A percentile compares a stretch with the other conserved stretches of the same genome.
These are phyloP conservation scores for Coranthus polyacanthus DNA, from an alignment of 2,797 vertebrate genomes.

Conservation along the genomic window DNA sequence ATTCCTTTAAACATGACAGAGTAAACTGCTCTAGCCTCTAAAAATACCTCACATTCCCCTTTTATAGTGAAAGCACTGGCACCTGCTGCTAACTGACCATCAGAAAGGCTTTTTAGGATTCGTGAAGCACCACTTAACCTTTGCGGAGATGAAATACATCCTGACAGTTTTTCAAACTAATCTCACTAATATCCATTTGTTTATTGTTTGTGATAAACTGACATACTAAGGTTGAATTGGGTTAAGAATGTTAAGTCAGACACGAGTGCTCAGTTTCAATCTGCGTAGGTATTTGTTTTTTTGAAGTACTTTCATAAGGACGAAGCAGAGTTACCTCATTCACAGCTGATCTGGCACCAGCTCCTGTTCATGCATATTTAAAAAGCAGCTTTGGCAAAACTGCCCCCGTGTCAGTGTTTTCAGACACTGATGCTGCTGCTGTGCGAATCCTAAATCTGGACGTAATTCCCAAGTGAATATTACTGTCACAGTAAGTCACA, in stretches of 20 bases:
- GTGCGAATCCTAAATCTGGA: constrained; percentile 35
- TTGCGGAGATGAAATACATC: constrained; percentile 7
- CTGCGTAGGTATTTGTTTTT: constrained; percentile 9
- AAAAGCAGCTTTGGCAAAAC: constrained; percentile 54
- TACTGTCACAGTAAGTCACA: constrained; percentile 6
- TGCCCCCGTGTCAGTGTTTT: constrained; percentile 38
- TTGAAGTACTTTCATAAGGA: constrained; percentile 28
- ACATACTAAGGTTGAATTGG: background rate
- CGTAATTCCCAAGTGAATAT: background rate
- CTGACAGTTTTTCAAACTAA: background rate
- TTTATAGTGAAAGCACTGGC: constrained; percentile 10
- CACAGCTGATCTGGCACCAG: constrained; percentile 59
- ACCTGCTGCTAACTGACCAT: constrained; percentile 9
- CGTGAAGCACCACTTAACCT: constrained; percentile 1
- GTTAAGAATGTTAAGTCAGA: constrained; percentile 19
- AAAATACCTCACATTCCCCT: background rate
- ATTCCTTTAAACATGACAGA: constrained; percentile 4
- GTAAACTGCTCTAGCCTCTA: constrained; percentile 4
- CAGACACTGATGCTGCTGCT: constrained; percentile 39
- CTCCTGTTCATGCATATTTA: constrained; percentile 64
- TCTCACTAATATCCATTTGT: constrained; percentile 5
- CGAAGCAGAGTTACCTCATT: constrained; percentile 39
- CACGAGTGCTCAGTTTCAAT: background rate
- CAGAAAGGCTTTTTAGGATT: background rate
- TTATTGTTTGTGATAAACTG: constrained; percentile 1